Conservation (phyloP, 2,888 invertebrate genomes). For the Drosophila atroscutellata region DNA sequence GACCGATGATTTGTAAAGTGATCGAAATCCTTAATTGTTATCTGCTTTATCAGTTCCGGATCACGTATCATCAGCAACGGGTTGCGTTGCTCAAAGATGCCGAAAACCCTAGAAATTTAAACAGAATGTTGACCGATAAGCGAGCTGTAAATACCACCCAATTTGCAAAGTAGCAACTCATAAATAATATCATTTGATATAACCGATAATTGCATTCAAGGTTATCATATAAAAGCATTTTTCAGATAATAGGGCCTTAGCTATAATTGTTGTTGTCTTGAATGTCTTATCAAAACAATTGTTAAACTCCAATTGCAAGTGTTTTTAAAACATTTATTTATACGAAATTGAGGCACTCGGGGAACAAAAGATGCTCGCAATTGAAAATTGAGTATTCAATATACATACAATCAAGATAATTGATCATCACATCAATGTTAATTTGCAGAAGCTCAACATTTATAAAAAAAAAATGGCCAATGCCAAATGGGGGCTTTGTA, state of each 20-base stretch:
- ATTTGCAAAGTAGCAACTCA: not conserved
- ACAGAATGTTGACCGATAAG: constrained; percentile 25
- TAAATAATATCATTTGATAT: not conserved
- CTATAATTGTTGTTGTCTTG: not conserved
- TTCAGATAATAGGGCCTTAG: not conserved
- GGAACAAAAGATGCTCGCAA: too few species aligned
- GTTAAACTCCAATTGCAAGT: not conserved
- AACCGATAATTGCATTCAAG: not conserved
- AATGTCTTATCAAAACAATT: not conserved
- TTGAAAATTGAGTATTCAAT: not conserved
- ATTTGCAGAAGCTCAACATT: not conserved
- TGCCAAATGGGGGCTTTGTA: constrained; percentile 17
- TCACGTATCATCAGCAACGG: constrained; percentile 86
- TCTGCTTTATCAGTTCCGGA: constrained; percentile 86
- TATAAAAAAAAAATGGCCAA: constrained; percentile 1
- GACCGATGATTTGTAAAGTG: constrained; percentile 86
- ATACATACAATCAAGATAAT: not conserved
- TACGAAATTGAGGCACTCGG: not conserved
- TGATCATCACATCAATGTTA: not conserved
- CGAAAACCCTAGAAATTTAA: constrained; percentile 84
- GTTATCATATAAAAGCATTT: not conserved
- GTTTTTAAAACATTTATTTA: not conserved
- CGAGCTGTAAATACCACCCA: not conserved
- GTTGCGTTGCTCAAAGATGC: constrained; percentile 85
- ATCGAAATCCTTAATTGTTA: constrained; percentile 87